These are phyloP conservation scores for Dryobota labecula DNA, from an alignment of 2,888 invertebrate genomes.

Conservation along the genomic window DNA sequence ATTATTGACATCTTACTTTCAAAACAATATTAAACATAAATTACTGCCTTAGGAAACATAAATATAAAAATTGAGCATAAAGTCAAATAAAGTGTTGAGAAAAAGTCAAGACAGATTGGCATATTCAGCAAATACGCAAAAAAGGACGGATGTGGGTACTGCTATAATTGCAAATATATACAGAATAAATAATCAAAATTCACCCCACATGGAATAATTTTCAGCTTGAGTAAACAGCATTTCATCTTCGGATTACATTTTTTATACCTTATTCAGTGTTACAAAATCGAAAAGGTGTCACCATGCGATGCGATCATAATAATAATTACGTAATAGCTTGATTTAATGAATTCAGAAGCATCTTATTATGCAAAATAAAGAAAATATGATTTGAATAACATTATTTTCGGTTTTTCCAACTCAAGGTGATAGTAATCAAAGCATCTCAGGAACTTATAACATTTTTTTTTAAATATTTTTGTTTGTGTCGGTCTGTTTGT, in stretches of 20 bases:
- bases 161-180: constrained; percentile 45
- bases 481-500: no score
- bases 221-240: constrained; percentile 8
- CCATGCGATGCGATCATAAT: neutral
- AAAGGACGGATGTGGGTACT: constrained; percentile 36
- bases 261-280: neutral
- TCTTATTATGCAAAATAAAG: constrained; percentile 22
- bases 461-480: no score
- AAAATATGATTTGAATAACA: constrained; percentile 14
- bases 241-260: neutral
- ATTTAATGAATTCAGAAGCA: constrained; percentile 9
- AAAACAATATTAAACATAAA: constrained; percentile 12
- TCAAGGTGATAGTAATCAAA: neutral
- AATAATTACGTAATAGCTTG: neutral
- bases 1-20: constrained; percentile 1
- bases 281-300: neutral
- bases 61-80: constrained; percentile 50
- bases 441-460: neutral
- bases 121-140: constrained; percentile 20
- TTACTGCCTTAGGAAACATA: constrained; percentile 1
- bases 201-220: constrained; percentile 41
- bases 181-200: constrained; percentile 45
- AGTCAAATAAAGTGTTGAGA: constrained; percentile 17
- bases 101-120: constrained; percentile 23
- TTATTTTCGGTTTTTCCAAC: neutral